Evolutionary conservation across 1,140 invertebrate genomes (phyloP).

Genomic region (Drosophila bocqueti): DNA sequence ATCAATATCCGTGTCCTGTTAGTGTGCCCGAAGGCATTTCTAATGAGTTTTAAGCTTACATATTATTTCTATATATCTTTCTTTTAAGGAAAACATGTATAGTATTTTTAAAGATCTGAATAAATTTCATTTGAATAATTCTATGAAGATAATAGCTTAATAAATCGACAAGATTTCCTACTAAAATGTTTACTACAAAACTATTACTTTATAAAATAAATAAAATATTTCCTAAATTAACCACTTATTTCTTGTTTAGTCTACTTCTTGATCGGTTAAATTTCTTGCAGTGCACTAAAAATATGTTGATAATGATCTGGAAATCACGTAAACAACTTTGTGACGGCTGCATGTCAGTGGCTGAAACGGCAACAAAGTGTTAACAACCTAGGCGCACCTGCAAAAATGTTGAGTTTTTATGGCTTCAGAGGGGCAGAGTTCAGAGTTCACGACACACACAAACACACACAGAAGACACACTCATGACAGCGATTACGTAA

Average conservation of each 20-base stretch:
- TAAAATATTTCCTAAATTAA: no score
- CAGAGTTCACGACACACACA: slow-evolving; percentile 48
- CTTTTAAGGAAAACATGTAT: not conserved
- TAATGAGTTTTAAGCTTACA: not conserved
- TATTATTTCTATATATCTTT: not conserved
- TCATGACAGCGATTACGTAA: slow-evolving; percentile 77
- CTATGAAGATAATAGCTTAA: no score
- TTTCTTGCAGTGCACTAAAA: slow-evolving; percentile 31
- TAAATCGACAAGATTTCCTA: no score
- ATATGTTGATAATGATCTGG: slow-evolving; percentile 63
- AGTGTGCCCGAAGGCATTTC: slow-evolving; percentile 1
- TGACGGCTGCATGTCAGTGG: slow-evolving; percentile 53
- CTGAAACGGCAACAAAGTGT: slow-evolving; percentile 75
- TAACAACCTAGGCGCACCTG: slow-evolving; percentile 67
- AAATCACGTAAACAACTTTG: slow-evolving; percentile 62
- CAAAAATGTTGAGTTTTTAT: slow-evolving; percentile 54
- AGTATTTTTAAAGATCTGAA: no score
- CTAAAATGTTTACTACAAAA: not conserved
- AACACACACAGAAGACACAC: slow-evolving; percentile 48
- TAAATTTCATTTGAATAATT: no score
- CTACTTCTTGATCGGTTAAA: no score
- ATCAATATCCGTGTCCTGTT: slow-evolving; percentile 5
- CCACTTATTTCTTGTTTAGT: no score
- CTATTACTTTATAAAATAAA: no score
- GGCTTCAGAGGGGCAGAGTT: slow-evolving; percentile 19